Evolutionary conservation across 2,113 vertebrate genomes (phyloP).

Genomic region (Bubo blakistoni): DNA sequence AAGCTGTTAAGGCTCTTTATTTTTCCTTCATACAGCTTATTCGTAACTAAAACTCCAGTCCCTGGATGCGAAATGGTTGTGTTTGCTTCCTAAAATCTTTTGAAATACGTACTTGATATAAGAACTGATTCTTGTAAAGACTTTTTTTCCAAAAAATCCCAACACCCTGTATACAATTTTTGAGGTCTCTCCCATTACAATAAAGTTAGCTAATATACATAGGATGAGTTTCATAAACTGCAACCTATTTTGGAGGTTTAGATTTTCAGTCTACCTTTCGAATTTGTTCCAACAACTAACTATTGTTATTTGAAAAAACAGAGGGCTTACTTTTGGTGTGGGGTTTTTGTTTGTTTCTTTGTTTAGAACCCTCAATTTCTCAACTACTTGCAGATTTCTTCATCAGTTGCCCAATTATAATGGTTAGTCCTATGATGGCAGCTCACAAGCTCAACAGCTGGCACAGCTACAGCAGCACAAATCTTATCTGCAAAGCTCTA

Average conservation of each 20-base stretch:
- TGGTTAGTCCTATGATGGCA: neutral
- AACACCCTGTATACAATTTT: neutral
- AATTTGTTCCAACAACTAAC: neutral
- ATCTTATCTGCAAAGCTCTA: neutral
- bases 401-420: neutral
- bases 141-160: fast-evolving
- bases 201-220: neutral
- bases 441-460: neutral
- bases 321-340: neutral
- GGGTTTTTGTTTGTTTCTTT: neutral
- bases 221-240: neutral
- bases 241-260: neutral
- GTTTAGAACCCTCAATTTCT: neutral
- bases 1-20: neutral
- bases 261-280: neutral
- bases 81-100: neutral
- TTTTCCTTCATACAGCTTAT: neutral
- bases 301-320: neutral
- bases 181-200: neutral
- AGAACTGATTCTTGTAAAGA: neutral
- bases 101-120: neutral
- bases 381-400: neutral
- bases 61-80: fast-evolving
- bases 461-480: neutral
- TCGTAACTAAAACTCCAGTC: neutral